phyloP scores from a whole-genome alignment of 2,888 invertebrate genomes.

The Macaria notata region DNA sequence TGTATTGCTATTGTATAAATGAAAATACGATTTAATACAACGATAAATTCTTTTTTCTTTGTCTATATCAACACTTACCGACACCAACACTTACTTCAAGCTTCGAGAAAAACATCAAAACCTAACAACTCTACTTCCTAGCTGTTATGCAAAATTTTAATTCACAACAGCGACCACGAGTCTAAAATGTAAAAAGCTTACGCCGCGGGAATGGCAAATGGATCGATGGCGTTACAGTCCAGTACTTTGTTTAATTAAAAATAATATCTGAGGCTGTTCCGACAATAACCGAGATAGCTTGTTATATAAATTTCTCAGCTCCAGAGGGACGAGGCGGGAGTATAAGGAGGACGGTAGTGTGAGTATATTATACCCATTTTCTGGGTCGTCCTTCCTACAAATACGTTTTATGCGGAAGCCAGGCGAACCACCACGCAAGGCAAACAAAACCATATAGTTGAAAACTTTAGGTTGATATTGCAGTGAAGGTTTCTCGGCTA shows the following conservation, averaged over 20 bases:
- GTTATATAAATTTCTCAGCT: conserved; percentile 81
- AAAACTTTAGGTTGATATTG: conserved; percentile 44
- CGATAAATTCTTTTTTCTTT: too few relatives aligned
- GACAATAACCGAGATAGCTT: conserved; percentile 80
- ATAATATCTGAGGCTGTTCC: conserved; percentile 75
- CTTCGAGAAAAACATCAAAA: too few relatives aligned
- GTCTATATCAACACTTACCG: too few relatives aligned
- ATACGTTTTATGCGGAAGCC: conserved; percentile 82
- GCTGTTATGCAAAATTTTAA: conserved; percentile 5
- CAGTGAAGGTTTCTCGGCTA: conserved; percentile 40
- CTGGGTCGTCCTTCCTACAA: conserved; percentile 83
- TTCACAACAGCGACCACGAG: conserved; percentile 22
- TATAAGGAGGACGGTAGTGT: conserved; percentile 78
- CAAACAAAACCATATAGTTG: conserved; percentile 50
- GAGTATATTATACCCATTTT: conserved; percentile 82
- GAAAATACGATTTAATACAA: too few relatives aligned
- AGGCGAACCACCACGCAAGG: conserved; percentile 52
- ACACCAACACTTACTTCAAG: too few relatives aligned
- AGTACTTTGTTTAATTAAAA: conserved; percentile 78
- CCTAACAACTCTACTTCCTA: too few relatives aligned
- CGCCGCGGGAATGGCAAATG: conserved; percentile 49
- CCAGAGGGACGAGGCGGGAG: conserved; percentile 76
- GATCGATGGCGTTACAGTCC: conserved; percentile 57
- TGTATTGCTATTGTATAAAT: too few relatives aligned
- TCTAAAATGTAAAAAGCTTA: conserved; percentile 21